These are phyloP conservation scores for Oophaga sylvatica DNA, from an alignment of 2,797 vertebrate genomes.

Conservation along the genomic window DNA sequence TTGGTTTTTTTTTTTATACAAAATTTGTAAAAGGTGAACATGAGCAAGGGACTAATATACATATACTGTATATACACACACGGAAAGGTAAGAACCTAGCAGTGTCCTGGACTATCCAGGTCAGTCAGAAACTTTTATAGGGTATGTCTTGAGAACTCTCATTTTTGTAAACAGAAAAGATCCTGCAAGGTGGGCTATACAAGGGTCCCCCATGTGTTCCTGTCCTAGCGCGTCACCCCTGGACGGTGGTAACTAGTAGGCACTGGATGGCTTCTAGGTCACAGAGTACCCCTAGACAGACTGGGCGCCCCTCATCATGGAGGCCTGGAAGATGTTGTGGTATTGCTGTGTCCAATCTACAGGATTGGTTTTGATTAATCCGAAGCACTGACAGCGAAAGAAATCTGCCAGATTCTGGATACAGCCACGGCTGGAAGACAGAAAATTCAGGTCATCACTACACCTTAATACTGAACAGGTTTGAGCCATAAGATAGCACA, in stretches of 20 bases:
- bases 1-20: not conserved
- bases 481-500: too few species aligned
- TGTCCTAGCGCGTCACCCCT: not conserved
- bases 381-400: constrained; percentile 90
- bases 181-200: not conserved
- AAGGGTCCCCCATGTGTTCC: not conserved
- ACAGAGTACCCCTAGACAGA: constrained; percentile 69
- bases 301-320: constrained; percentile 76
- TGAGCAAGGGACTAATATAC: not conserved
- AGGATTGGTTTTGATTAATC: constrained; percentile 81
- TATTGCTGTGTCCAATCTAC: constrained; percentile 93
- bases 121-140: not conserved
- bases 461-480: not conserved
- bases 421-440: constrained; percentile 80
- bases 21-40: not conserved
- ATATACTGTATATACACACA: not conserved
- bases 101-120: not conserved
- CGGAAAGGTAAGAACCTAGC: not conserved
- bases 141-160: not conserved
- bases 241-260: not conserved
- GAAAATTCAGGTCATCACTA: constrained; percentile 6
- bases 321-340: constrained; percentile 73
- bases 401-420: constrained; percentile 89
- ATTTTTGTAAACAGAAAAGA: not conserved
- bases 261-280: not conserved